Base-by-base conservation (phyloP, 2,797 vertebrate genomes). In the Helicolenus hilgendorfi region DNA sequence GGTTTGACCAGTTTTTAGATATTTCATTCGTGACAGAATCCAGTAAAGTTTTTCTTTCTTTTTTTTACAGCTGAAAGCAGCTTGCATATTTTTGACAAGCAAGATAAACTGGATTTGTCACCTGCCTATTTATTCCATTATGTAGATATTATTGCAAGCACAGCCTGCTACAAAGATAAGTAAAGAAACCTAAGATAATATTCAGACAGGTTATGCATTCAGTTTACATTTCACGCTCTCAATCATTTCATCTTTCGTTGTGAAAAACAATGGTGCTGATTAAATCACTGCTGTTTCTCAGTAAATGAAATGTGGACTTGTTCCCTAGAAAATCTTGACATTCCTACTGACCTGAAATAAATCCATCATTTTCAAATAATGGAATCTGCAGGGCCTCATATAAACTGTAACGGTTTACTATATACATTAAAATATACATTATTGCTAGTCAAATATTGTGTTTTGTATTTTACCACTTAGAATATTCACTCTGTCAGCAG, bases 241-340 rank as follows among this genome's bases (percentile, higher is more conserved):
- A 49, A 45, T 49, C 9, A 36, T 49, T 64, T 53, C 70, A 77
- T 69, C 38, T 65, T 79, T 63, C 10, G 64, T 72, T 56, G 26
- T 49, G 64, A 76, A 79, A 81, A 65, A 36, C 26, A 26, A 49
- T 33, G 4, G 5, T 36, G 20, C 11, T 79, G 79, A 81, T 83
- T 75, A 70, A 79, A 72, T 58, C 27, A 24, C 33, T 2, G 2
- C 18, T 45, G 20, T 68, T 11, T 72, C 14, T 58, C 77, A 15
- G 69, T 38, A 53, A 67, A 72, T n/a, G 6, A 18, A 33, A 74
- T 36, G 7, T n/a, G 14, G 4, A 24, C 13, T 53, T 63, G 13
- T 63, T 72, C 35, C 29, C 1, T 4, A 35, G 70, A 56, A 79
- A 77, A 81, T 81, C 65, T 60, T 85, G 73, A 77, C 67, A 81